These are phyloP conservation scores for Dynastes maya DNA, from an alignment of 2,888 invertebrate species.

Conservation along the genomic window DNA sequence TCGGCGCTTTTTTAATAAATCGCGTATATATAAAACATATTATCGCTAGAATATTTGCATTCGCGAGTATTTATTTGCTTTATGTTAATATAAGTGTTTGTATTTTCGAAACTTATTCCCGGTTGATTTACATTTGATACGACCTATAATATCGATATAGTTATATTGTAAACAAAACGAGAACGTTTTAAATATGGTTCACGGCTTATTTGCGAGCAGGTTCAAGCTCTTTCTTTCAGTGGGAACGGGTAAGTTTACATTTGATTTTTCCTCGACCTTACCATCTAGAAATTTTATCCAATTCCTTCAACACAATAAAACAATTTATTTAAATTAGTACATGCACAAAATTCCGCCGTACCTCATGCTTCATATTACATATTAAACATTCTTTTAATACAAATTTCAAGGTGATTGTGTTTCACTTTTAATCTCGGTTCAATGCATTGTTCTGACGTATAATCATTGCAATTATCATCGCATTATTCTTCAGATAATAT, in stretches of 20 bases:
- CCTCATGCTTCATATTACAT: background rate
- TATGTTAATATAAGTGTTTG: no score
- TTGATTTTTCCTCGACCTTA: background rate
- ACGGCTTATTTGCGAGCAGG: background rate
- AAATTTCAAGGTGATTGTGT: slow-evolving; percentile 26
- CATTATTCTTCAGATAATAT: background rate
- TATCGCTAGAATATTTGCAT: no score
- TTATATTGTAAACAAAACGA: background rate
- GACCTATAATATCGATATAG: background rate
- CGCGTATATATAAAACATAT: no score
- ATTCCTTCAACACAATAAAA: no score
- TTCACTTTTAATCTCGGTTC: background rate
- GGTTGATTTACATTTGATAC: background rate
- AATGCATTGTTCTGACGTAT: background rate
- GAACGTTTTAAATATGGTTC: slow-evolving; percentile 6
- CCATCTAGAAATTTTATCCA: no score
- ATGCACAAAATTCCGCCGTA: background rate
- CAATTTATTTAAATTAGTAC: no score
- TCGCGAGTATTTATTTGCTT: no score
- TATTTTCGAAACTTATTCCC: no score
- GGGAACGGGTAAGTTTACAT: slow-evolving; percentile 10
- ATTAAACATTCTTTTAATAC: background rate
- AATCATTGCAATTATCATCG: no score
- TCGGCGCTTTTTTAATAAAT: no score
- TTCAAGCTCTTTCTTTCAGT: slow-evolving; percentile 13